phyloP scores from a whole-genome alignment of 1,140 invertebrate genomes.

The Ostrea denselamellosa region DNA sequence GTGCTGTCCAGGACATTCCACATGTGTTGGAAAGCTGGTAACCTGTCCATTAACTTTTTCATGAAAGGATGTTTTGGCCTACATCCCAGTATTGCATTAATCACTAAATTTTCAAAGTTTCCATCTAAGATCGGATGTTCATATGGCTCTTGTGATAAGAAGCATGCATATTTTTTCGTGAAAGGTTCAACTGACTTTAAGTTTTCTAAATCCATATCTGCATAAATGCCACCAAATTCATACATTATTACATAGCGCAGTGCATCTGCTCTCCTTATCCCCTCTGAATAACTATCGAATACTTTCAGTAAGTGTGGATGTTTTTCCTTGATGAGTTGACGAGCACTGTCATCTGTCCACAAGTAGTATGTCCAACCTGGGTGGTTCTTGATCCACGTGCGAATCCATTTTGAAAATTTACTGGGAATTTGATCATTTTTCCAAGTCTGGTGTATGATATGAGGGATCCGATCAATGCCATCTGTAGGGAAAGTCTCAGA shows the following conservation, averaged over 20 bases:
- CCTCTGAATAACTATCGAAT: slow-evolving; percentile 70
- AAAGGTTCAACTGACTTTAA: slow-evolving; percentile 69
- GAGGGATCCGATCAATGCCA: slow-evolving; percentile 67
- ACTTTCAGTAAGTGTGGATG: slow-evolving; percentile 69
- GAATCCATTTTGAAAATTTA: slow-evolving; percentile 69
- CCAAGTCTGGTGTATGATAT: slow-evolving; percentile 77
- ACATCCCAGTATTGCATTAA: slow-evolving; percentile 76
- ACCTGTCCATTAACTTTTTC: slow-evolving; percentile 67
- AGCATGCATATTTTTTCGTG: slow-evolving; percentile 70
- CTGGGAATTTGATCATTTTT: slow-evolving; percentile 69
- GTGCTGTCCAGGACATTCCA: slow-evolving; percentile 75
- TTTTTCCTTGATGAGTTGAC: slow-evolving; percentile 68
- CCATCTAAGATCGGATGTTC: slow-evolving; percentile 73
- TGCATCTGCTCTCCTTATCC: slow-evolving; percentile 72
- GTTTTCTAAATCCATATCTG: slow-evolving; percentile 75
- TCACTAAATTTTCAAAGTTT: slow-evolving; percentile 73
- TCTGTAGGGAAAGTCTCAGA: slow-evolving; percentile 61
- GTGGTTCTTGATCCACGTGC: slow-evolving; percentile 70
- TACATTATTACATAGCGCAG: slow-evolving; percentile 74
- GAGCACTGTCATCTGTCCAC: slow-evolving; percentile 75
- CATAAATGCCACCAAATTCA: slow-evolving; percentile 76
- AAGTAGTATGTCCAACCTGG: slow-evolving; percentile 75
- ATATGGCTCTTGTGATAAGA: slow-evolving; percentile 75
- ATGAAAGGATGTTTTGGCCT: slow-evolving; percentile 74
- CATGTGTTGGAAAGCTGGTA: slow-evolving; percentile 71